Percentiles rank a stretch among this genome's conserved stretches.
phyloP scores from a whole-genome alignment of 2,888 invertebrate species.

The Cantharis nigra region DNA sequence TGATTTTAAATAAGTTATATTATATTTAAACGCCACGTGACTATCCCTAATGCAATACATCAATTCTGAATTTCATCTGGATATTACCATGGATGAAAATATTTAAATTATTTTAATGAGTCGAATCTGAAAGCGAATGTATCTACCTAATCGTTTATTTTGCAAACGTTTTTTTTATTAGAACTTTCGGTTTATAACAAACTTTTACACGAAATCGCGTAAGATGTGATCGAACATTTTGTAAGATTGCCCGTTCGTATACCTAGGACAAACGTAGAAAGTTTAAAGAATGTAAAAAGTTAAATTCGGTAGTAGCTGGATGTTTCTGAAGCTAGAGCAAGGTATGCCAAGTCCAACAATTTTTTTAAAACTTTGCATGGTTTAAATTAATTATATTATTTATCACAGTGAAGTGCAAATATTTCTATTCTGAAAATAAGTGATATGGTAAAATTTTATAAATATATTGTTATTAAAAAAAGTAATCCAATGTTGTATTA shows the following conservation, averaged over 20 bases:
- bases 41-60: no score
- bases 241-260: neutral
- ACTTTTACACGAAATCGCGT: neutral
- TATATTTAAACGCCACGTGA: no score
- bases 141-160: no score
- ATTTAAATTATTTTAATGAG: neutral
- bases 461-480: neutral
- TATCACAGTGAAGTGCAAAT: neutral
- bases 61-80: no score
- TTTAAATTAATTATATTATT: no score
- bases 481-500: neutral
- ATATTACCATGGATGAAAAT: no score
- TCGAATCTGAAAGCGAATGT: no score
- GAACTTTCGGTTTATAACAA: neutral
- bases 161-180: neutral
- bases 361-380: no score
- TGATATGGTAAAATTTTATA: neutral
- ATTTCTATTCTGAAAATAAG: neutral
- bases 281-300: neutral
- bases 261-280: neutral
- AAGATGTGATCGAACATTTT: neutral
- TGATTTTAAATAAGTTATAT: no score
- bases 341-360: neutral
- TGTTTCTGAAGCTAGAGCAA: no score
- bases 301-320: neutral